phyloP scores from a whole-genome alignment of 2,888 invertebrate species.

The Dione vanillae region DNA sequence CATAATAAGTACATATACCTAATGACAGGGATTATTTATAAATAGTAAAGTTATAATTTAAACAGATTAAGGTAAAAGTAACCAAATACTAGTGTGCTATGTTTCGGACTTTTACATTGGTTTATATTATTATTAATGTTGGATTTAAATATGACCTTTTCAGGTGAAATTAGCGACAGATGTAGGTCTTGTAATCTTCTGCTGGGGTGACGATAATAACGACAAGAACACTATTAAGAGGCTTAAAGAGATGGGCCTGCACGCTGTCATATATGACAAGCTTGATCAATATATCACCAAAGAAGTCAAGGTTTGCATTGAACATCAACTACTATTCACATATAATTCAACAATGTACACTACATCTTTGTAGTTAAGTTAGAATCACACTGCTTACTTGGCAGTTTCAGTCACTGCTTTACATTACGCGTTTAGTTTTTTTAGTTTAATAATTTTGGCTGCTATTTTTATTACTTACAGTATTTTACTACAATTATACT shows the following conservation, averaged over 20 bases:
- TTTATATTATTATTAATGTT: neutral
- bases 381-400: neutral
- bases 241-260: slow-evolving; percentile 94
- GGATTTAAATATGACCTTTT: slow-evolving; percentile 33
- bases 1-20: too few species aligned
- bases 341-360: slow-evolving; percentile 22
- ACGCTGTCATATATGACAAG: slow-evolving; percentile 98
- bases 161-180: slow-evolving; percentile 91
- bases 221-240: slow-evolving; percentile 92
- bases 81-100: too few species aligned
- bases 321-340: neutral
- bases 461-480: neutral
- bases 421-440: neutral
- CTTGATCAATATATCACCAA: slow-evolving; percentile 90
- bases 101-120: neutral
- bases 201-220: slow-evolving; percentile 99
- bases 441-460: slow-evolving; percentile 3
- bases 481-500: neutral
- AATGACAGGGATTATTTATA: too few species aligned
- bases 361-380: slow-evolving; percentile 1
- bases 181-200: slow-evolving; percentile 94
- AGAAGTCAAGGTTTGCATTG: slow-evolving; percentile 84
- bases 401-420: neutral
- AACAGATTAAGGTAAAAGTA: too few species aligned
- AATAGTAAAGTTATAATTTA: too few species aligned